phyloP scores from a whole-genome alignment of 2,888 invertebrate genomes.

The Gonocerus acuteangulatus region DNA sequence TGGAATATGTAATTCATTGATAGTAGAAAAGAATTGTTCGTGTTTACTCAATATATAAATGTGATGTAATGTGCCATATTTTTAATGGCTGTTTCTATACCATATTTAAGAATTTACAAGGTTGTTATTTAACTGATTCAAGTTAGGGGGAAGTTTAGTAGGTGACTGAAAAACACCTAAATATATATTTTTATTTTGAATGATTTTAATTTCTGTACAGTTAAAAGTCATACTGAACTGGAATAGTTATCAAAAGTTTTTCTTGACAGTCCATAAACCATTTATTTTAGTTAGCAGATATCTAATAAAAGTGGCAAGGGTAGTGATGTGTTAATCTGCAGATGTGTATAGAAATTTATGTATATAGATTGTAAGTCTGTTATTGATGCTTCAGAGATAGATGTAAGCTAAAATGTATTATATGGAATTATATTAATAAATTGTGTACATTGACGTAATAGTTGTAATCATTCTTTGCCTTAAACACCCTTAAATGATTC shows the following conservation, averaged over 20 bases:
- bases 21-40: not conserved
- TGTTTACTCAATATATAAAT: constrained; percentile 27
- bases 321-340: constrained; percentile 21
- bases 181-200: not conserved
- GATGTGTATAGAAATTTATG: constrained; percentile 31
- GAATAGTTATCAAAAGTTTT: not conserved
- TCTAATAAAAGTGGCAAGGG: constrained; percentile 10
- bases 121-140: constrained; percentile 27
- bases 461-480: not conserved
- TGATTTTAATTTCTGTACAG: not conserved
- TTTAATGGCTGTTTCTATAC: constrained; percentile 31
- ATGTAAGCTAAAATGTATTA: constrained; percentile 33
- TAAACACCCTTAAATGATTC: too few relatives aligned
- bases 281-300: not conserved
- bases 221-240: not conserved
- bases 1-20: not conserved
- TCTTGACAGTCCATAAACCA: not conserved
- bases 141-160: constrained; percentile 6
- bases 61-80: constrained; percentile 33
- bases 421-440: constrained; percentile 37
- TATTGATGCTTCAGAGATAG: constrained; percentile 33
- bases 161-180: not conserved
- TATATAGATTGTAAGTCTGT: constrained; percentile 33
- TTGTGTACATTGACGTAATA: constrained; percentile 38
- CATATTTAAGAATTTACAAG: constrained; percentile 2